Conservation (phyloP, 2,888 invertebrate species). For the Agrochola macilenta region DNA sequence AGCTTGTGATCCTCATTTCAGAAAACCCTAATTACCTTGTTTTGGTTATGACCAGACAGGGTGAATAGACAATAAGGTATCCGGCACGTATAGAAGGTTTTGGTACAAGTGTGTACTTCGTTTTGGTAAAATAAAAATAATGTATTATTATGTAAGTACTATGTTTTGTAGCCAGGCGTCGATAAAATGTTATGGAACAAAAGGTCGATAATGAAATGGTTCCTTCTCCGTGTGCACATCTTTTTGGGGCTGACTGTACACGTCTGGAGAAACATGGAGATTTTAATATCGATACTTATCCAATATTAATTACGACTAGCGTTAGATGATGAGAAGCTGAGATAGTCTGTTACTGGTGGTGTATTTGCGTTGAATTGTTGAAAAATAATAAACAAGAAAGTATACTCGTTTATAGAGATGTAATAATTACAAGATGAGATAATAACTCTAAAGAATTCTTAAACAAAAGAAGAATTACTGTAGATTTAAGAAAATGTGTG, state of each 20-base stretch:
- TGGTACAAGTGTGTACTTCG: neutral
- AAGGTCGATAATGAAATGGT: neutral
- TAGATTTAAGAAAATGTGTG: neutral
- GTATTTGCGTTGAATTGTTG: neutral
- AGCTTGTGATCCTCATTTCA: too few species aligned
- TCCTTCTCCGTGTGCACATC: neutral
- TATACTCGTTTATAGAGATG: conserved; percentile 11
- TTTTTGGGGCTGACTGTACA: neutral
- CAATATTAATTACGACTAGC: neutral
- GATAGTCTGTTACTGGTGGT: neutral
- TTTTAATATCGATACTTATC: conserved; percentile 5
- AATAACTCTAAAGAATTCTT: conserved; percentile 6
- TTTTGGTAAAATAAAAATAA: too few species aligned
- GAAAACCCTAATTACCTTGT: neutral
- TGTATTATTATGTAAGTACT: neutral
- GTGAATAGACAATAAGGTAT: neutral
- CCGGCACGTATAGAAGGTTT: neutral
- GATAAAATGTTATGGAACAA: neutral
- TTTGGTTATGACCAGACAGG: neutral
- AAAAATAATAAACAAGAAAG: conserved; percentile 7
- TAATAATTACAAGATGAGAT: neutral
- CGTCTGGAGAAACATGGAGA: neutral
- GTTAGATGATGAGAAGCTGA: conserved; percentile 15
- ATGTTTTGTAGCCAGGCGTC: neutral
- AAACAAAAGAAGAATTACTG: neutral